Evolutionary conservation across 2,797 vertebrate genomes (phyloP).

Genomic region (Mionectes olivaceus): DNA sequence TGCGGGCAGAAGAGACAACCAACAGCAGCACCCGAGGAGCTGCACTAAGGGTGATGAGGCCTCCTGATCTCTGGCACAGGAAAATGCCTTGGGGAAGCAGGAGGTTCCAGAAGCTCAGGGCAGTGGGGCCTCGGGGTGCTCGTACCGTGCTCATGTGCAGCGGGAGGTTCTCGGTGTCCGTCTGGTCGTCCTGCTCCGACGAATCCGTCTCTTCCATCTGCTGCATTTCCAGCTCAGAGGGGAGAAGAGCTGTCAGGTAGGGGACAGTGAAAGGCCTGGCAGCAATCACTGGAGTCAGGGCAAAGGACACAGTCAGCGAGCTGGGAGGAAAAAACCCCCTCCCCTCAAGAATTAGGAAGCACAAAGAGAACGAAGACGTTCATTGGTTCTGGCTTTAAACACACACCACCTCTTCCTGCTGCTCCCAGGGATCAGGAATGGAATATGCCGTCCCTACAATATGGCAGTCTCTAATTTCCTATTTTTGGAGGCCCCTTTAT

Average conservation of each 20-base stretch:
- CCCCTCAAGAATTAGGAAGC: neutral
- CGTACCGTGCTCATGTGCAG: slow-evolving; percentile 83
- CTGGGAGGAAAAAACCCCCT: neutral
- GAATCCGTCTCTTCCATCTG: slow-evolving; percentile 97
- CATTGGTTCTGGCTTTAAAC: neutral
- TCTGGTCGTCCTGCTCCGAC: slow-evolving; percentile 97
- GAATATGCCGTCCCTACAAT: neutral
- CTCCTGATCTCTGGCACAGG: neutral
- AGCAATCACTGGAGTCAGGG: slow-evolving; percentile 87
- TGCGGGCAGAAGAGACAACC: neutral
- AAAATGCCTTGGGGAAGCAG: neutral
- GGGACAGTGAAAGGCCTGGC: slow-evolving; percentile 90
- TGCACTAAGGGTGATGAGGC: neutral
- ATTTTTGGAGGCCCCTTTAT: neutral
- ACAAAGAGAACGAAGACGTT: neutral
- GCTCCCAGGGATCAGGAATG: neutral
- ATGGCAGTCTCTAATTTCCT: neutral
- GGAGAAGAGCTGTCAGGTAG: slow-evolving; percentile 94
- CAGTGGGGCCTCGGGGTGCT: neutral
- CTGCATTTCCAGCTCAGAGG: slow-evolving; percentile 96
- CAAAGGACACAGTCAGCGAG: neutral
- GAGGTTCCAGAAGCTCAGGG: neutral
- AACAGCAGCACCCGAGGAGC: neutral
- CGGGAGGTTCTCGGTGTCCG: slow-evolving; percentile 89
- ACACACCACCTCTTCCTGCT: neutral